Evolutionary conservation across 2,797 vertebrate species (phyloP).

Genomic region (Gallinago nigripennis): DNA sequence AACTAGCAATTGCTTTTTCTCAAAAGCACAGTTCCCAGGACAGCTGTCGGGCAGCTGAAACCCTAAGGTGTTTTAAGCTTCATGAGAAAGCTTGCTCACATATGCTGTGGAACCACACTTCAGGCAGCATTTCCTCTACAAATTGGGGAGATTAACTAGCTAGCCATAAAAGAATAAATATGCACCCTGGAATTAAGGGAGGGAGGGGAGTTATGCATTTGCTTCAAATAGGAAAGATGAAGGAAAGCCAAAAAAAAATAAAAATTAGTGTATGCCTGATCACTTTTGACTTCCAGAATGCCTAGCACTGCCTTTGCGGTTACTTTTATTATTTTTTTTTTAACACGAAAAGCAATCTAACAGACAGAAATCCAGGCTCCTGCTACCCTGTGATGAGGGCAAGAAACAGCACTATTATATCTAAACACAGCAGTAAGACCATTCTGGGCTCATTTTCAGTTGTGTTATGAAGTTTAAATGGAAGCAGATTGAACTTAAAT

Average conservation of each 20-base stretch:
- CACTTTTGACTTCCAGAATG: not conserved
- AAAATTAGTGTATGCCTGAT: not conserved
- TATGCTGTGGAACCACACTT: not conserved
- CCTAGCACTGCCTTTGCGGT: rapidly evolving
- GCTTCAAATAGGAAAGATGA: not conserved
- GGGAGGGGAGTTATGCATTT: not conserved
- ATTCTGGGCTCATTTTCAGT: not conserved
- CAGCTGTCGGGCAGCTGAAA: not conserved
- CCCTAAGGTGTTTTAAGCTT: not conserved
- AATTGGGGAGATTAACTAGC: not conserved
- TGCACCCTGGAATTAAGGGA: rapidly evolving
- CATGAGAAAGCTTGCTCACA: not conserved
- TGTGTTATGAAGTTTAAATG: not conserved
- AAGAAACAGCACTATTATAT: not conserved
- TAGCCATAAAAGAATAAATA: not conserved
- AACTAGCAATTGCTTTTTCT: rapidly evolving
- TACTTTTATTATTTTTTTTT: not conserved
- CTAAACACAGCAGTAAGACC: not conserved
- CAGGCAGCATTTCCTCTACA: not conserved
- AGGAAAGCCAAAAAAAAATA: not conserved
- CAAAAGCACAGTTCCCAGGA: not conserved
- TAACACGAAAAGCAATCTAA: rapidly evolving
- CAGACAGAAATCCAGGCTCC: not conserved
- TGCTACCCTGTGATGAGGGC: too few relatives aligned
- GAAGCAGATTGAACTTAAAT: not conserved